Base-by-base conservation (phyloP, 2,888 invertebrate genomes). In the Arge pagana region DNA sequence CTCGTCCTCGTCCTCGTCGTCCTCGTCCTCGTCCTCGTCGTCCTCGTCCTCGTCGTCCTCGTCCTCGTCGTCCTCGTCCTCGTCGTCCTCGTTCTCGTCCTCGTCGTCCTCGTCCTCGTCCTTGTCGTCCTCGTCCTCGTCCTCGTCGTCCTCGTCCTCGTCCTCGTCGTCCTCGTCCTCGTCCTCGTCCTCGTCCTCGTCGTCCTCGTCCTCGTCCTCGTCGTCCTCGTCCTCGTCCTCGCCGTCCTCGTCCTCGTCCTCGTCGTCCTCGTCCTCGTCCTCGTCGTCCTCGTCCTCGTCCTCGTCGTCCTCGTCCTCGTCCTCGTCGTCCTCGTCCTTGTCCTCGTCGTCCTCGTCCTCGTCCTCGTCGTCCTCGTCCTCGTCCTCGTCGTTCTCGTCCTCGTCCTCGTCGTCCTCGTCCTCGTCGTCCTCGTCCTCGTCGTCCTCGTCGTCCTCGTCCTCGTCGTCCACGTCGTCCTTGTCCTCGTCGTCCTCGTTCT, bases 281-380 rank as follows among this genome's bases (percentile, higher is more conserved):
- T 36, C 36, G 21, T 49, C 39, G 35, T 36, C 23, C 40, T 42
- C 40, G 35, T 36, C 23, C 39, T 40, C 40, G 18, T 23, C 36
- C 24, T 42, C 40, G 15, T 36, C 36, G 19, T 41, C 24, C 36
- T 36, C 23, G 23, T 13, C 40, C 23, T 15, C 24, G 13, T 24
- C 40, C 37, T 15, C 37, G 37, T 24, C 40, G 18, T 26, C 24
- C 41, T n/a, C n/a, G n/a, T n/a, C n/a, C n/a, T n/a, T n/a, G n/a
- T n/a, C n/a, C n/a, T n/a, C n/a, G n/a, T n/a, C 16, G 13, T 36
- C 16, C 16, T 36, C 3, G 3, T 15, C 16, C 30, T 24, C 13
- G 40, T 26, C 30, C 3, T 11, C 15, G 28, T 42, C 40, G 19
- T 37, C 23, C 28, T 50, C 28, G 18, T 28, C 7, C 10, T n/a